These are phyloP conservation scores for Blastomussa wellsi DNA, from an alignment of 92 coral and sea anemone species.

Conservation along the genomic window DNA sequence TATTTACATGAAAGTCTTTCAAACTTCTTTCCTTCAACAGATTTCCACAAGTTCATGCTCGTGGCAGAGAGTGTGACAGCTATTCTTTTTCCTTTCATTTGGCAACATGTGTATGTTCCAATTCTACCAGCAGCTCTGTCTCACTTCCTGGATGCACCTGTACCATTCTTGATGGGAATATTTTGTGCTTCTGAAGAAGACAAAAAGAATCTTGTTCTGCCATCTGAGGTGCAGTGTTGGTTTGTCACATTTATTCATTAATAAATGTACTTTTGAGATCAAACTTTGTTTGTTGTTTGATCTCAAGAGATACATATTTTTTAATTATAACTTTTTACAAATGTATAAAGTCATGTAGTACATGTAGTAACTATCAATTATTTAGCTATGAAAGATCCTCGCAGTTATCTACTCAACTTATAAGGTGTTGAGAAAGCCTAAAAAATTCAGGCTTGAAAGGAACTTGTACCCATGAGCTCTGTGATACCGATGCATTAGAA, in stretches of 20 bases:
- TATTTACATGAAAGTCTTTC: not conserved
- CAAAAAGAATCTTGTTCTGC: conserved; percentile 67
- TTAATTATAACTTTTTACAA: no score
- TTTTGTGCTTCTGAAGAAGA: conserved; percentile 80
- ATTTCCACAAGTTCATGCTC: conserved; percentile 86
- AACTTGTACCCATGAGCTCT: no score
- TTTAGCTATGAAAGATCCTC: no score
- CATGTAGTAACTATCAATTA: no score
- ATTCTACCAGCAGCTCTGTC: conserved; percentile 90
- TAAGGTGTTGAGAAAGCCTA: no score
- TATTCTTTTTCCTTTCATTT: conserved; percentile 83
- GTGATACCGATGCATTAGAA: not conserved
- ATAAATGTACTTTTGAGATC: not conserved
- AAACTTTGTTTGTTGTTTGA: not conserved
- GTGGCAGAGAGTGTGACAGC: conserved; percentile 87
- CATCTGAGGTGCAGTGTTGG: conserved; percentile 74
- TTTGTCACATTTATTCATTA: no score
- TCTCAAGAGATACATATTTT: not conserved
- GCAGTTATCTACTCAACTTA: no score
- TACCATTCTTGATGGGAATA: conserved; percentile 93
- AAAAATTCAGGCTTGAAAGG: no score
- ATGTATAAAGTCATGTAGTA: no score
- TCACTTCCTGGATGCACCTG: conserved; percentile 98
- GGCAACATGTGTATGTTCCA: conserved; percentile 99
- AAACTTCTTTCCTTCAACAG: conserved; percentile 33